These are phyloP conservation scores for Prochilodus magdalenae DNA, from an alignment of 2,113 vertebrate genomes.

Conservation along the genomic window DNA sequence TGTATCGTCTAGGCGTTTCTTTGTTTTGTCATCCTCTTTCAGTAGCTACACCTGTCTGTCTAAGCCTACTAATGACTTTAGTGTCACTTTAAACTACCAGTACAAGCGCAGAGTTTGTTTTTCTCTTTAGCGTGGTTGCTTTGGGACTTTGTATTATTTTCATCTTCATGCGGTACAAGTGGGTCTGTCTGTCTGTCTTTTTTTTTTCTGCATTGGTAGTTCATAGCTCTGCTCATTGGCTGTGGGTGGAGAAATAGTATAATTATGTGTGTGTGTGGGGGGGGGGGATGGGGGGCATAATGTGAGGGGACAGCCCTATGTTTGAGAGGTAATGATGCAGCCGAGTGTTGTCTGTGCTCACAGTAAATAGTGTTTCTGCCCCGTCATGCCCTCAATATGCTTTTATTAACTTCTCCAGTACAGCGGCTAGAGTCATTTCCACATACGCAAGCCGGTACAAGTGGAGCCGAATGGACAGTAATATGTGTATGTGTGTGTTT, in stretches of 20 bases:
- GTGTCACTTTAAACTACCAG: not conserved
- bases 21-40: not conserved
- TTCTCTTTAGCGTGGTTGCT: not conserved
- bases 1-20: not conserved
- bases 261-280: slow-evolving; percentile 17
- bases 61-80: not conserved
- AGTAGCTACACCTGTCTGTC: not conserved
- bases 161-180: not conserved
- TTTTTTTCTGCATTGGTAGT: slow-evolving; percentile 19
- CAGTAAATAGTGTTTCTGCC: not conserved
- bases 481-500: not conserved
- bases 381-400: not conserved
- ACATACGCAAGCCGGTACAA: not conserved
- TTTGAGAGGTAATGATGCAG: slow-evolving; percentile 23
- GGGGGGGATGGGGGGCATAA: slow-evolving; percentile 20
- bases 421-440: not conserved
- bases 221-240: not conserved
- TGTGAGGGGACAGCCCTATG: slow-evolving; percentile 4
- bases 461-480: not conserved
- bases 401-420: slow-evolving; percentile 22
- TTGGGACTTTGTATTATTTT: not conserved
- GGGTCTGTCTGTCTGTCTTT: no score
- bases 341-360: slow-evolving; percentile 19
- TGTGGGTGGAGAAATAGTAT: slow-evolving; percentile 25
- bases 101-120: not conserved